A percentile compares a stretch with the other conserved stretches of the same genome.
These are phyloP conservation scores for Riptortus pedestris DNA, from an alignment of 1,140 invertebrate species.

Conservation along the genomic window DNA sequence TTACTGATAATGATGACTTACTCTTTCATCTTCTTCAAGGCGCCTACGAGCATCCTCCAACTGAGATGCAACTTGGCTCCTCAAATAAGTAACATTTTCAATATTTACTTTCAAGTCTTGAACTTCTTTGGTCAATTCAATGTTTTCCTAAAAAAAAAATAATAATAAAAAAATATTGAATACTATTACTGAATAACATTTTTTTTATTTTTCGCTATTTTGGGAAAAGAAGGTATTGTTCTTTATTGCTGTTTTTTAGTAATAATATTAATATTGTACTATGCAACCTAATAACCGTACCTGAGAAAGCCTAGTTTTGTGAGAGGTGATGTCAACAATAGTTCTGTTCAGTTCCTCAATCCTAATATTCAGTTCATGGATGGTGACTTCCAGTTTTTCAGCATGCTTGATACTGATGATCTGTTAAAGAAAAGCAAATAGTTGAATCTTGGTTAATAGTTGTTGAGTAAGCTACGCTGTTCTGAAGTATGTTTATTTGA, in stretches of 20 bases:
- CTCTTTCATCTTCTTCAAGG: slow-evolving; percentile 87
- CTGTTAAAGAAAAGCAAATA: slow-evolving; percentile 33
- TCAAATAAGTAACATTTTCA: slow-evolving; percentile 83
- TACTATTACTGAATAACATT: background rate
- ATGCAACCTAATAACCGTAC: no score
- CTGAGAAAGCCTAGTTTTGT: slow-evolving; percentile 72
- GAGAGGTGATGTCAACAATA: slow-evolving; percentile 85
- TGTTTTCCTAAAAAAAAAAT: slow-evolving; percentile 58
- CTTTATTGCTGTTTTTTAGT: no score
- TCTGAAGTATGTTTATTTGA: no score
- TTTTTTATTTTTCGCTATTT: no score
- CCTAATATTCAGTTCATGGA: slow-evolving; percentile 81
- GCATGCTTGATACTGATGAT: slow-evolving; percentile 72
- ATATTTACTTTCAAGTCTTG: slow-evolving; percentile 90
- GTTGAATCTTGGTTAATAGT: background rate
- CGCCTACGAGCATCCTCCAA: slow-evolving; percentile 86
- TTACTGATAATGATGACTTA: no score
- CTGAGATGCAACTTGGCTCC: slow-evolving; percentile 73
- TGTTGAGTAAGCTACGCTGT: background rate
- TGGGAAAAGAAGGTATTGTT: no score
- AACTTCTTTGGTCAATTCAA: slow-evolving; percentile 85
- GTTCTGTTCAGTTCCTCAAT: slow-evolving; percentile 93
- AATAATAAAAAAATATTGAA: slow-evolving; percentile 3
- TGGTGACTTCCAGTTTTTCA: slow-evolving; percentile 79
- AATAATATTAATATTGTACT: no score